These are phyloP conservation scores for Drosophila seguyi DNA, from an alignment of 1,140 invertebrate genomes.

Conservation along the genomic window DNA sequence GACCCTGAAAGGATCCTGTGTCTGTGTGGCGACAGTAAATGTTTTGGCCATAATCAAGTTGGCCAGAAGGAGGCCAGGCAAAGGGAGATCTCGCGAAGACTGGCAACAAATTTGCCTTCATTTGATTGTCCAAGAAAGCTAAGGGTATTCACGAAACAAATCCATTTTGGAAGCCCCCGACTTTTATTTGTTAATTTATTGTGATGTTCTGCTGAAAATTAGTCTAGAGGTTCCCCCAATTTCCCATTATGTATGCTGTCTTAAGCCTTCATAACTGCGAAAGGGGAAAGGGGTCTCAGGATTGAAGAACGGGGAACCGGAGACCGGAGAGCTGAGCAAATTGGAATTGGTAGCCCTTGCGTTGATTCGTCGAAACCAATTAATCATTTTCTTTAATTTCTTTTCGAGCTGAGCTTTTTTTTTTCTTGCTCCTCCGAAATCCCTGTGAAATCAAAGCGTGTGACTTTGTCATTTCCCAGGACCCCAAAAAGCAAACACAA, in stretches of 20 bases:
- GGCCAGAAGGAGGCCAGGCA: not conserved
- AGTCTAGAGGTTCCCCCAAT: slow-evolving; percentile 72
- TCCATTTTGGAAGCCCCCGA: slow-evolving; percentile 63
- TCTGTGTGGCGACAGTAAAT: slow-evolving; percentile 45
- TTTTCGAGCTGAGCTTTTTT: slow-evolving; percentile 11
- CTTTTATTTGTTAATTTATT: slow-evolving; percentile 83
- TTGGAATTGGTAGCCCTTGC: slow-evolving; percentile 51
- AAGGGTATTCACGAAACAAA: slow-evolving; percentile 34
- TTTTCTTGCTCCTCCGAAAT: too few relatives aligned
- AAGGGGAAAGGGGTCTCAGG: not conserved
- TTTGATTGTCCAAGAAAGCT: slow-evolving; percentile 44
- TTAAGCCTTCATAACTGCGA: slow-evolving; percentile 66
- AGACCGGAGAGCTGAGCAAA: slow-evolving; percentile 12
- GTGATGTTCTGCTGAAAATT: slow-evolving; percentile 79
- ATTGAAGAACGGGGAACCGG: slow-evolving; percentile 8
- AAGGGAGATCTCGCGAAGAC: not conserved
- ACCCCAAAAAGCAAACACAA: not conserved
- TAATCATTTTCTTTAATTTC: slow-evolving; percentile 67
- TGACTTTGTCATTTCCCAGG: slow-evolving; percentile 54
- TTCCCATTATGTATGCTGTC: slow-evolving; percentile 69
- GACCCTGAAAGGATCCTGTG: not conserved
- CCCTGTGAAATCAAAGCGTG: slow-evolving; percentile 52
- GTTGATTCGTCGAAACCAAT: slow-evolving; percentile 67
- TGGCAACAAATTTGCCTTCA: slow-evolving; percentile 74
- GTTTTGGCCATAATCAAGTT: slow-evolving; percentile 57